phyloP scores from a whole-genome alignment of 1,140 invertebrate species.

The Melanaphis sacchari region DNA sequence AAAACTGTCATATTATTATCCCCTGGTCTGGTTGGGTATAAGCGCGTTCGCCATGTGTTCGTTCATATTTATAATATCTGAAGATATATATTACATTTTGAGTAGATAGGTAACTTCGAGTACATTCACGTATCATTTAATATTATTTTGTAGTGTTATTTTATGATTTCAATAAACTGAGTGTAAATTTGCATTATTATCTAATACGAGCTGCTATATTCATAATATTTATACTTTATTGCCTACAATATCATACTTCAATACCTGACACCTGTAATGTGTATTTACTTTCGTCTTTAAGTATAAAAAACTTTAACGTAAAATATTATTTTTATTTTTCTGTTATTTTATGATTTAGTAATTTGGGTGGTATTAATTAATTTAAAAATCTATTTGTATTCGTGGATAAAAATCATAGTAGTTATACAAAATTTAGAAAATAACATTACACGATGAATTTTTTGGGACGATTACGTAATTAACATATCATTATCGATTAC shows the following conservation, averaged over 20 bases:
- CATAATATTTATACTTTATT: neutral
- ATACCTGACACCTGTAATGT: neutral
- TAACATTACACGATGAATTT: neutral
- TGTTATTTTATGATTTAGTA: neutral
- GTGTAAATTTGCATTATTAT: neutral
- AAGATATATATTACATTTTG: neutral
- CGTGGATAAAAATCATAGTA: neutral
- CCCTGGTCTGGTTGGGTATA: neutral
- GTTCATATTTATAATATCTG: neutral
- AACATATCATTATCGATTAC: neutral
- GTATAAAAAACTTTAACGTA: too few relatives aligned
- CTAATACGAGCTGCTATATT: neutral
- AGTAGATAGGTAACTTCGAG: neutral
- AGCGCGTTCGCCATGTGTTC: neutral
- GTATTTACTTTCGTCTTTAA: neutral
- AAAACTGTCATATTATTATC: slow-evolving; percentile 33
- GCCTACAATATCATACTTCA: neutral
- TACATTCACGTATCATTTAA: neutral
- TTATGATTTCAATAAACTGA: neutral
- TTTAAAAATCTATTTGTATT: neutral
- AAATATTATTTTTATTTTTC: neutral
- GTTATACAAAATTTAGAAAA: neutral
- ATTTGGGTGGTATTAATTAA: neutral
- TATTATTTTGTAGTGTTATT: neutral
- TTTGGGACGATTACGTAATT: neutral